A percentile compares a stretch with the other conserved stretches of the same genome.
These are phyloP conservation scores for Sarcophaga peregrina DNA, from an alignment of 1,140 invertebrate species.

Conservation along the genomic window DNA sequence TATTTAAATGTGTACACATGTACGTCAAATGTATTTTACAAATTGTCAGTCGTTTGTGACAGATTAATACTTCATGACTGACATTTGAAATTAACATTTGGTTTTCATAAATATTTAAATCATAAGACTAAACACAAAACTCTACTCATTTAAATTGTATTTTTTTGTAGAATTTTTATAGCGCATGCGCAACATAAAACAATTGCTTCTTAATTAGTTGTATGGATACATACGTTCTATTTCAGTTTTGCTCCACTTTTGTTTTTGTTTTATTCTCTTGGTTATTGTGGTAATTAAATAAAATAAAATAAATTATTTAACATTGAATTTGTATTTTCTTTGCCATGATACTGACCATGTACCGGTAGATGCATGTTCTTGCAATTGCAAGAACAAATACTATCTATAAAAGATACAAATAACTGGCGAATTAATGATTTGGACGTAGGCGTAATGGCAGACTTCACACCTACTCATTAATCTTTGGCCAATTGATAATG, in stretches of 20 bases:
- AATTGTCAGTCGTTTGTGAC: constrained; percentile 7
- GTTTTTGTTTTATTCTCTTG: neutral
- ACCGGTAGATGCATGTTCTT: neutral
- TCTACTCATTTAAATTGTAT: neutral
- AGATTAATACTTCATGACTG: constrained; percentile 7
- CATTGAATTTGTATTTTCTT: neutral
- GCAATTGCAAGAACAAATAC: neutral
- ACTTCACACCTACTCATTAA: constrained; percentile 26
- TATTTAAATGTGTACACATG: too few species aligned
- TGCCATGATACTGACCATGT: neutral
- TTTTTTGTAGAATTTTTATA: too few species aligned
- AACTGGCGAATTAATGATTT: neutral
- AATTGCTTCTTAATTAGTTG: neutral
- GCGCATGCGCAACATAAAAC: neutral
- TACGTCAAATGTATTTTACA: neutral
- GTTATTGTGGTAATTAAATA: neutral
- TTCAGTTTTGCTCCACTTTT: neutral
- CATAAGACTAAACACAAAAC: neutral
- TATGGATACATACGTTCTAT: neutral
- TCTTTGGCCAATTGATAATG: constrained; percentile 18
- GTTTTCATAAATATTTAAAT: constrained; percentile 12
- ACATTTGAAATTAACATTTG: neutral
- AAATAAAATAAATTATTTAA: neutral
- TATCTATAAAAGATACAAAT: neutral
- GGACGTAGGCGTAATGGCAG: neutral